phyloP scores from a whole-genome alignment of 1,140 invertebrate species.

The Leptopilina clavipes region DNA sequence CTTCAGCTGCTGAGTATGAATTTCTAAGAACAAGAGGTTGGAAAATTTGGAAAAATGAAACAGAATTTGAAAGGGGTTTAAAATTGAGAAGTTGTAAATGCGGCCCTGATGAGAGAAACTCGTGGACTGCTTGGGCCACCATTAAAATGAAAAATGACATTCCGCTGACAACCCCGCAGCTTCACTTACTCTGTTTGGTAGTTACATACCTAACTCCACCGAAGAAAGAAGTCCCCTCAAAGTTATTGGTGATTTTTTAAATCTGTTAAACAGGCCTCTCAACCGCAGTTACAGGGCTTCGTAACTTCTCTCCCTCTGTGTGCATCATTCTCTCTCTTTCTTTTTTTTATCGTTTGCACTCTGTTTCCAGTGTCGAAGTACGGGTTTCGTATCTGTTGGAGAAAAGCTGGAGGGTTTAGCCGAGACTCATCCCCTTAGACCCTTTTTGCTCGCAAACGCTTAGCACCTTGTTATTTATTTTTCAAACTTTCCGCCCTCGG shows the following conservation, averaged over 20 bases:
- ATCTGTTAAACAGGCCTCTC: constrained; percentile 75
- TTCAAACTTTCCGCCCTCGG: constrained; percentile 62
- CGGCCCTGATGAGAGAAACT: constrained; percentile 37
- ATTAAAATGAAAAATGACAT: constrained; percentile 77
- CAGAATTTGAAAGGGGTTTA: not conserved
- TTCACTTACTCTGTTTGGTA: constrained; percentile 45
- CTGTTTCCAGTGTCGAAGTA: constrained; percentile 47
- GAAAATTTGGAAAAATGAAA: not conserved
- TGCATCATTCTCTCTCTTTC: constrained; percentile 25
- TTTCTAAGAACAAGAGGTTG: not conserved
- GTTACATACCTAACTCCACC: constrained; percentile 57
- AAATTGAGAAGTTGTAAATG: not conserved
- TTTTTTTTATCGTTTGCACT: constrained; percentile 36
- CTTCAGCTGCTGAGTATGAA: not conserved
- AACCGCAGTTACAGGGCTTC: constrained; percentile 63
- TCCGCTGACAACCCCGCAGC: constrained; percentile 59
- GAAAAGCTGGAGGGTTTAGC: constrained; percentile 49
- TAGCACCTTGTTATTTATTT: constrained; percentile 75
- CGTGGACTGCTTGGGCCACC: constrained; percentile 65
- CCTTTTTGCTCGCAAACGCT: constrained; percentile 59
- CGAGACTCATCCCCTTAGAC: constrained; percentile 41
- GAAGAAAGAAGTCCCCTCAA: constrained; percentile 52
- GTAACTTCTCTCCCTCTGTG: constrained; percentile 40
- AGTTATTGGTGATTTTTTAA: constrained; percentile 74
- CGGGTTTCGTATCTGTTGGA: constrained; percentile 1